phyloP scores from a whole-genome alignment of 2,113 vertebrate genomes.

The Oophaga pumilio region DNA sequence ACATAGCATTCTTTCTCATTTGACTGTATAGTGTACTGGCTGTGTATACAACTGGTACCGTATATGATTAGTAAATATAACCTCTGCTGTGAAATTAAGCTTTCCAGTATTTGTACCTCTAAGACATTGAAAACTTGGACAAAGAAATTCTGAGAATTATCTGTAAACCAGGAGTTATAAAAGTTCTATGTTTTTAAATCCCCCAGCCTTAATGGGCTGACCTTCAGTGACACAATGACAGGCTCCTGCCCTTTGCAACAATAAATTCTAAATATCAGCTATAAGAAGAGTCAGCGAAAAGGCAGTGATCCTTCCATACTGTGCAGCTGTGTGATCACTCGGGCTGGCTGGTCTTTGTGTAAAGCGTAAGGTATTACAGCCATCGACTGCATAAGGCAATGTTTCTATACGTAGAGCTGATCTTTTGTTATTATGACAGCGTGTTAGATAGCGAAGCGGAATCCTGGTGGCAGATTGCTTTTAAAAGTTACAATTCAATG shows the following conservation, averaged over 20 bases:
- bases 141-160: not conserved
- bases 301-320: not conserved
- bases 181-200: not conserved
- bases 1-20: no score
- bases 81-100: not conserved
- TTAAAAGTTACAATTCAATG: no score
- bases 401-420: not conserved
- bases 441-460: no score
- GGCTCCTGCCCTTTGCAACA: not conserved
- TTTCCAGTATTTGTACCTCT: not conserved
- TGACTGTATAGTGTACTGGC: no score
- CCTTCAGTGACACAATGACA: not conserved
- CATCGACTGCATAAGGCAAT: not conserved
- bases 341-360: not conserved
- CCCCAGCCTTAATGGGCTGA: not conserved
- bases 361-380: not conserved
- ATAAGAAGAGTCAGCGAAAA: not conserved
- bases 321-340: not conserved
- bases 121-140: not conserved
- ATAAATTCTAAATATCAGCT: not conserved
- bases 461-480: no score
- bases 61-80: no score
- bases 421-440: not conserved
- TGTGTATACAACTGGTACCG: no score
- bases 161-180: not conserved